Conservation (phyloP, 1,140 invertebrate genomes). For the Rhopalosiphum padi region DNA sequence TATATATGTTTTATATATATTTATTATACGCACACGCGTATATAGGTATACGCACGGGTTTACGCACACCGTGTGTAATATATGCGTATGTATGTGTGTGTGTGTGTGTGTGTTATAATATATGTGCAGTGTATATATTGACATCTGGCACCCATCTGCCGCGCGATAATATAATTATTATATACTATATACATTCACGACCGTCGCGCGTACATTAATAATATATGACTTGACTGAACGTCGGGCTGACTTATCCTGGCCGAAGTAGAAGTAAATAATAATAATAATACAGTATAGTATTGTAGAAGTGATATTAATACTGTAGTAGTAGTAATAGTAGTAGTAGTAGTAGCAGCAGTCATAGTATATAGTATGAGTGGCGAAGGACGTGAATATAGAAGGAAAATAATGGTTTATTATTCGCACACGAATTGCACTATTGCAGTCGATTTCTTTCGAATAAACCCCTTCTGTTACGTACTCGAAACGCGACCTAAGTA, state of each 20-base stretch:
- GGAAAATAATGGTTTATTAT: neutral
- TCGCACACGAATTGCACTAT: no score
- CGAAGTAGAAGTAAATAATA: neutral
- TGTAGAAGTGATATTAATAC: no score
- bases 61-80: neutral
- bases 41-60: neutral
- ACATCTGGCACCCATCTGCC: constrained; percentile 57
- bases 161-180: constrained; percentile 47
- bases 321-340: neutral
- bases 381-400: neutral
- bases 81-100: neutral
- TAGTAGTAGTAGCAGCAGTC: neutral
- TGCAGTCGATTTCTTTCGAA: neutral
- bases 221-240: constrained; percentile 5
- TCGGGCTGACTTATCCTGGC: neutral
- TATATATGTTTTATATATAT: neutral
- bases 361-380: neutral
- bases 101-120: neutral
- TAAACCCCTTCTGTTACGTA: neutral
- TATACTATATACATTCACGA: neutral
- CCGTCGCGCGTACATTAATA: neutral
- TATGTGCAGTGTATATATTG: constrained; percentile 35
- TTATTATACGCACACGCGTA: neutral
- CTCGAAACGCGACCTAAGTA: neutral
- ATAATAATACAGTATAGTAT: neutral